Conservation (phyloP, 2,888 invertebrate genomes). For the Carterocephalus palaemon region DNA sequence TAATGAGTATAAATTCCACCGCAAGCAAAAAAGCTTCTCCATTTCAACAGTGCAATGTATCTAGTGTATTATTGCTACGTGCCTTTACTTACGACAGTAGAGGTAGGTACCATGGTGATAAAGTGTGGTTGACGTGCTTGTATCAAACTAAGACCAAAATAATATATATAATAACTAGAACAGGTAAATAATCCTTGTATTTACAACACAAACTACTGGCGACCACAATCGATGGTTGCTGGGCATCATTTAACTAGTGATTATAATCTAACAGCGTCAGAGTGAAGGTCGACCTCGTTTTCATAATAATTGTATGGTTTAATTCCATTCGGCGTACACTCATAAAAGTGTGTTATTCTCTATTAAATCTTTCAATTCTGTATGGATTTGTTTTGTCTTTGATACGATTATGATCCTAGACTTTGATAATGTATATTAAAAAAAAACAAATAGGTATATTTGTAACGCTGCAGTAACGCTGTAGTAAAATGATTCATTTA, state of each 20-base stretch:
- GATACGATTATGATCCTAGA: too few relatives aligned
- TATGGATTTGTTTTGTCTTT: conserved; percentile 20
- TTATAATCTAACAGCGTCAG: conserved; percentile 34
- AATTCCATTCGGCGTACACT: too few relatives aligned
- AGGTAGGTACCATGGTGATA: conserved; percentile 52
- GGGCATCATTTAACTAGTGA: conserved; percentile 38
- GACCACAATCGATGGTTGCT: conserved; percentile 49
- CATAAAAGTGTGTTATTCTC: conserved; percentile 3
- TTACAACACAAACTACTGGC: conserved; percentile 26
- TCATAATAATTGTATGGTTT: conserved; percentile 41
- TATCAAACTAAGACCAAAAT: conserved; percentile 62
- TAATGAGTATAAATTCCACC: conserved; percentile 44
- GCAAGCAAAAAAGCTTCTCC: conserved; percentile 55
- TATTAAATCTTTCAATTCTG: not conserved
- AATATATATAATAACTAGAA: conserved; percentile 40
- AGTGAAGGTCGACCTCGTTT: conserved; percentile 61
- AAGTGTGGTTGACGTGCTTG: conserved; percentile 73
- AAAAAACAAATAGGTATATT: too few relatives aligned
- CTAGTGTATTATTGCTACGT: conserved; percentile 48
- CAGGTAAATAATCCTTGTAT: conserved; percentile 27
- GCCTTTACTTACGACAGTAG: conserved; percentile 41
- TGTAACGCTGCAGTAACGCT: too few relatives aligned
- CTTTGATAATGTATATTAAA: too few relatives aligned
- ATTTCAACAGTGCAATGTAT: conserved; percentile 49
- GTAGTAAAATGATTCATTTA: too few relatives aligned